Percentiles rank a stretch among this genome's conserved stretches.
Evolutionary conservation across 2,113 vertebrate genomes (phyloP).

Genomic region (Eira barbara): DNA sequence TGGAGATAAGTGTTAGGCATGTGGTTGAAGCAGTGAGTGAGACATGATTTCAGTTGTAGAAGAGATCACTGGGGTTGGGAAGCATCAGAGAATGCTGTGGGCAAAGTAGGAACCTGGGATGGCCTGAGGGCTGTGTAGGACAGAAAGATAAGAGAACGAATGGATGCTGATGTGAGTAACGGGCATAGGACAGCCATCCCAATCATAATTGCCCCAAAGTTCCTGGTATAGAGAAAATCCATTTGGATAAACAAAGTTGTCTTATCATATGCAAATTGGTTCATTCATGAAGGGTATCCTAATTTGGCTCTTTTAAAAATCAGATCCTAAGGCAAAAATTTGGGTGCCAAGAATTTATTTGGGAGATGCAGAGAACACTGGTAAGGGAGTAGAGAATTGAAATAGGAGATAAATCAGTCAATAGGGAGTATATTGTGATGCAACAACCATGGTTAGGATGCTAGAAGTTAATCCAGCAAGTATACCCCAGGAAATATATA

Average conservation of each 20-base stretch:
- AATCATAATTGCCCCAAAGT: neutral
- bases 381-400: neutral
- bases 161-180: neutral
- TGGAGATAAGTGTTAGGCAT: neutral
- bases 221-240: neutral
- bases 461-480: neutral
- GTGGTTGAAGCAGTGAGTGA: neutral
- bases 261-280: neutral
- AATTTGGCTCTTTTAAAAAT: neutral
- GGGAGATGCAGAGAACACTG: neutral
- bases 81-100: neutral
- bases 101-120: neutral
- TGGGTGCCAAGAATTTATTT: neutral
- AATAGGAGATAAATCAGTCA: neutral
- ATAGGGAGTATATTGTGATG: neutral
- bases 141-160: neutral
- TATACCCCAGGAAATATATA: neutral
- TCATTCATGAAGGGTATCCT: neutral
- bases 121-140: neutral
- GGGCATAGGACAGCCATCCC: neutral
- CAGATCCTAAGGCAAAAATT: neutral
- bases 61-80: neutral
- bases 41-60: neutral
- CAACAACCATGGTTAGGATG: neutral
- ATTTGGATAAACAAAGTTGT: neutral